Evolutionary conservation across 30 jellyfish, hydroid and myxozoan genomes (phyloP).

Genomic region (Hydractinia symbiolongicarpus): DNA sequence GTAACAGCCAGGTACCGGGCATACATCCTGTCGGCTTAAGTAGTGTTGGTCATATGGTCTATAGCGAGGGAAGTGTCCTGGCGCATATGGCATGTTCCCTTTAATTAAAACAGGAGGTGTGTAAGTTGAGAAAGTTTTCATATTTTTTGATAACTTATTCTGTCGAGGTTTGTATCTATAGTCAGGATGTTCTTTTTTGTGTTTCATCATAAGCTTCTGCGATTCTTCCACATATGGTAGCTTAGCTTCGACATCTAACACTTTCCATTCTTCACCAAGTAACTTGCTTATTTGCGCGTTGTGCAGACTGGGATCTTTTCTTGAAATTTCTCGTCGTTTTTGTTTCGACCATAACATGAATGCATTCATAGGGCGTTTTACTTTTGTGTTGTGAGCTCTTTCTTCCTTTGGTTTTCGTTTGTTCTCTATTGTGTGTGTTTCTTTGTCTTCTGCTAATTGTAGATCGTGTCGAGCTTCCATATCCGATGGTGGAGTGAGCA

Average conservation of each 20-base stretch:
- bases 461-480: too few relatives aligned
- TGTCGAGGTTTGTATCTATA: conserved; percentile 78
- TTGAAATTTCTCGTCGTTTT: conserved; percentile 59
- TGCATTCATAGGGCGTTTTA: conserved; percentile 83
- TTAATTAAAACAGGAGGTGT: not conserved
- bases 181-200: conserved; percentile 67
- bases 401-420: too few relatives aligned
- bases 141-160: conserved; percentile 52
- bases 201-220: conserved; percentile 55
- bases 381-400: not conserved
- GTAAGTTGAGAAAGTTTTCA: not conserved
- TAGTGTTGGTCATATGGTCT: not conserved
- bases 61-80: not conserved
- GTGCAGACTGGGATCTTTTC: conserved; percentile 69
- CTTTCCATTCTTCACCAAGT: conserved; percentile 81
- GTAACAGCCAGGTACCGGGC: conserved; percentile 16
- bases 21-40: not conserved
- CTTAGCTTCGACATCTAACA: conserved; percentile 43
- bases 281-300: conserved; percentile 74
- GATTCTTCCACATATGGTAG: conserved; percentile 64
- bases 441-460: too few relatives aligned
- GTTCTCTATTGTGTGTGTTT: too few relatives aligned
- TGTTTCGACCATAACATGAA: conserved; percentile 87
- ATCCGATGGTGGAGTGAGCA: too few relatives aligned
- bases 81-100: not conserved